A percentile compares a stretch with the other conserved stretches of the same genome.
Conservation (phyloP, 2,797 vertebrate genomes). For the Graptemys geographica region DNA sequence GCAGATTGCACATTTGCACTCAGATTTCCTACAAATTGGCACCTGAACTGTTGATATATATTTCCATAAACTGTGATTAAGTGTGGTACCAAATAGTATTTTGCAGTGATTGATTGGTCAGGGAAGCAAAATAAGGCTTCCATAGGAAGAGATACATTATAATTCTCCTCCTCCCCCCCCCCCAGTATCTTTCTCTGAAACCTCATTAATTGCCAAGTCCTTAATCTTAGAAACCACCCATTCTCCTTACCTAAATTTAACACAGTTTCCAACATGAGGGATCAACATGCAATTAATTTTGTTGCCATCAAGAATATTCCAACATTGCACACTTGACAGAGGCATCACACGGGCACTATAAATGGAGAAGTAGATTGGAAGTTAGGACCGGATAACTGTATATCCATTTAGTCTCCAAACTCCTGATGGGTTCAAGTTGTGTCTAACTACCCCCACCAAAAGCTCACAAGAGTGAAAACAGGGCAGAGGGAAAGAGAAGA, state of each 20-base stretch:
- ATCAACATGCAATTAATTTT: constrained; percentile 53
- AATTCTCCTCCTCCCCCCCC: neutral
- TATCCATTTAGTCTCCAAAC: constrained; percentile 6
- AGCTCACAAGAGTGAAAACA: neutral
- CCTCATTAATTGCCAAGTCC: constrained; percentile 14
- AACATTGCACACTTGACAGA: constrained; percentile 7
- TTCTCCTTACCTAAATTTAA: constrained; percentile 37
- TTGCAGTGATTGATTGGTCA: constrained; percentile 25
- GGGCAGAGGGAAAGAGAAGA: neutral
- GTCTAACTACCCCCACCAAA: neutral
- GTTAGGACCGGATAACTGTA: neutral
- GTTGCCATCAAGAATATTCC: constrained; percentile 18
- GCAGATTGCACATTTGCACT: neutral
- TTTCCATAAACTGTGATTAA: neutral
- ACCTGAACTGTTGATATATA: neutral
- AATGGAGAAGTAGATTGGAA: constrained; percentile 12
- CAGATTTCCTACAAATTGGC: neutral
- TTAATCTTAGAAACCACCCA: constrained; percentile 34
- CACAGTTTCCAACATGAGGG: constrained; percentile 20
- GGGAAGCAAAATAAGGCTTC: constrained; percentile 40
- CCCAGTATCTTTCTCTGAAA: constrained; percentile 25
- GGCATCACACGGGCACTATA: neutral
- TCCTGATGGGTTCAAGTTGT: neutral
- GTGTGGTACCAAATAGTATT: neutral
- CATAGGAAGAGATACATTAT: constrained; percentile 31